These are phyloP conservation scores for Drosophila colorata DNA, from an alignment of 2,888 invertebrate species.

Conservation along the genomic window DNA sequence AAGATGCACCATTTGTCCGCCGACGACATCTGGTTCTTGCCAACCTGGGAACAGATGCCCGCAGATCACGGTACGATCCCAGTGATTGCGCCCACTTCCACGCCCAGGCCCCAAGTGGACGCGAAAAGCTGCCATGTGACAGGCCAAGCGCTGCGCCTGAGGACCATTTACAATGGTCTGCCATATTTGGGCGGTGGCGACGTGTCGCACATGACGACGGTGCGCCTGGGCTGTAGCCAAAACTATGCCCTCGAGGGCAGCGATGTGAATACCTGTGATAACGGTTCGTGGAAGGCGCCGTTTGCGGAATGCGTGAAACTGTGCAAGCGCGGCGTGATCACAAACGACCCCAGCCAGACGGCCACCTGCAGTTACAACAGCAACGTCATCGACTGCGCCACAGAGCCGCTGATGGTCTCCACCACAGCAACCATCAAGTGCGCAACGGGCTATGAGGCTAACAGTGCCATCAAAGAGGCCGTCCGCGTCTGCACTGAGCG, in stretches of 20 bases:
- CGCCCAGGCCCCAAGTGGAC: not conserved
- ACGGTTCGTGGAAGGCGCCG: constrained; percentile 33
- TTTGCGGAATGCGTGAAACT: constrained; percentile 22
- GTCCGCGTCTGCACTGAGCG: constrained; percentile 43
- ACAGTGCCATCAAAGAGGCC: rapidly evolving
- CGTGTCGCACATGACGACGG: constrained; percentile 18
- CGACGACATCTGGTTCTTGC: not conserved
- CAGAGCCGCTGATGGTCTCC: not conserved
- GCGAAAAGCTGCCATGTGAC: constrained; percentile 16
- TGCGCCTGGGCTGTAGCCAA: constrained; percentile 16
- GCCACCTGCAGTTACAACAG: constrained; percentile 6
- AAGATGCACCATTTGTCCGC: not conserved
- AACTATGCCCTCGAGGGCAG: constrained; percentile 5
- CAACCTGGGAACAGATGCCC: not conserved
- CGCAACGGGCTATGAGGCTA: constrained; percentile 26
- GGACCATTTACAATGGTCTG: constrained; percentile 9
- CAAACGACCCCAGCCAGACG: not conserved
- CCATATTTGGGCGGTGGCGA: not conserved
- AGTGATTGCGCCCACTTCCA: not conserved
- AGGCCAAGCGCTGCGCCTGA: constrained; percentile 3
- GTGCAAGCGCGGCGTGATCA: constrained; percentile 13
- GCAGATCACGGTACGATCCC: not conserved
- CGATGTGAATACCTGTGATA: constrained; percentile 27
- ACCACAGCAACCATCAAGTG: constrained; percentile 6
- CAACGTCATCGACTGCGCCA: constrained; percentile 12